These are phyloP conservation scores for Anodontia alba DNA, from an alignment of 2,888 invertebrate genomes.

Conservation along the genomic window DNA sequence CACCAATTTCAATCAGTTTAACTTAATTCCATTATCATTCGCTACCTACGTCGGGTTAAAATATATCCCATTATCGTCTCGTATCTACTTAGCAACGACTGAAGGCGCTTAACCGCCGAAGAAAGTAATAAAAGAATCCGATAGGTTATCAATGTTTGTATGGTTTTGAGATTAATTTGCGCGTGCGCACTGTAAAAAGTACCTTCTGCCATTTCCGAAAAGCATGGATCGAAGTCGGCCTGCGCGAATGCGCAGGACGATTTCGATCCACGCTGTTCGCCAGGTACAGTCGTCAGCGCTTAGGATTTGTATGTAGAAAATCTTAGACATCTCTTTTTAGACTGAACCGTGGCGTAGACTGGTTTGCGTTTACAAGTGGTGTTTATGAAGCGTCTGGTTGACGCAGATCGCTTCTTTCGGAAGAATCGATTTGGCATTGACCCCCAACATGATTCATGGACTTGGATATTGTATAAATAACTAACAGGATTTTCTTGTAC, in stretches of 20 bases:
- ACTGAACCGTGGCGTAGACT: no score
- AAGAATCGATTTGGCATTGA: slow-evolving; percentile 62
- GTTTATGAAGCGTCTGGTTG: no score
- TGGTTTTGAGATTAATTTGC: slow-evolving; percentile 59
- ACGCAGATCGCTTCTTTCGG: slow-evolving; percentile 9
- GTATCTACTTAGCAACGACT: slow-evolving; percentile 57
- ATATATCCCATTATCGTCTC: slow-evolving; percentile 18
- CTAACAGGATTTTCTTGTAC: not conserved
- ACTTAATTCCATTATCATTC: not conserved
- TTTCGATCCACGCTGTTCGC: no score
- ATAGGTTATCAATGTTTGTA: slow-evolving; percentile 53
- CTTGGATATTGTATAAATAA: not conserved
- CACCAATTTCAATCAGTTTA: not conserved
- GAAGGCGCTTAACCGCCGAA: slow-evolving; percentile 43
- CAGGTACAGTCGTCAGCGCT: no score
- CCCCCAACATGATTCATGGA: slow-evolving; percentile 26
- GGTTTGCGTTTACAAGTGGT: no score
- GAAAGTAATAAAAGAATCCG: slow-evolving; percentile 46
- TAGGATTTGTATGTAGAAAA: no score
- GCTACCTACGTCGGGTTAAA: not conserved
- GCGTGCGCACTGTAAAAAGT: no score
- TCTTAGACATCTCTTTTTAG: no score
- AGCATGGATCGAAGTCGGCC: no score
- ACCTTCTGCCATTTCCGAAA: no score
- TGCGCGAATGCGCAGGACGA: no score